Evolutionary conservation across 2,113 vertebrate species (phyloP), one percentile per base, ranked within the genome.

Genomic region (Chlorocebus sabaeus): DNA sequence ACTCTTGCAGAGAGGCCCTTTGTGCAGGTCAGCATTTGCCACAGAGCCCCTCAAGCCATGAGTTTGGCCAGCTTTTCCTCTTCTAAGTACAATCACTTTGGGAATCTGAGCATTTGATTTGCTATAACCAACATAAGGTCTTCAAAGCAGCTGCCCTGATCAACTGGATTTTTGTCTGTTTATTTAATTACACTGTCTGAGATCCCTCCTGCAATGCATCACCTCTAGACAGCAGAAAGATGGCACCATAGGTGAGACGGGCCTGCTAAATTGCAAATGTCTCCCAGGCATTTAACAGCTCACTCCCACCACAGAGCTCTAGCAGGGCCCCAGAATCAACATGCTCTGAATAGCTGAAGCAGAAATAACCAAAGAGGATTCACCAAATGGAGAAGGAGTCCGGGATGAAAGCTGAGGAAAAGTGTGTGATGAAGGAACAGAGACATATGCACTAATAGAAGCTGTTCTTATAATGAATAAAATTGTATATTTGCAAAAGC

Each of bases 321-420:
- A 82, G 57, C 61, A 61, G 78, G 16, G 52, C 18, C 68, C 80
- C n/a, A 79, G 92, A 95, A 96, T 95, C 90, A 83, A 82, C 73
- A 87, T 50, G 73, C 43, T 94, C 75, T 89, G 38, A 96, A 85
- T 83, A 92, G 57, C 23, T 32, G 73, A 89, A 68, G 87, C 67
- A 95, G 79, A 96, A 98, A 86, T 90, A 96, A 92, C 59, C 13
- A 0, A 80, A 89, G 79, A 92, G 38, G 52, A 73, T 68, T 55
- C 45, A 94, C 43, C 87, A 97, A 92, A 93, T 86, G 75, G 78
- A 95, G 45, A 67, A 10, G n/a, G 75, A 97, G 79, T 32, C 67
- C 48, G 75, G 84, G 40, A 90, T 57, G 88, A 92, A 92, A 93
- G 59, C 48, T 52, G 35, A 72, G 38, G 48, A 30, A 79, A 96